phyloP scores from a whole-genome alignment of 2,797 vertebrate genomes.

The Heliangelus exortis region DNA sequence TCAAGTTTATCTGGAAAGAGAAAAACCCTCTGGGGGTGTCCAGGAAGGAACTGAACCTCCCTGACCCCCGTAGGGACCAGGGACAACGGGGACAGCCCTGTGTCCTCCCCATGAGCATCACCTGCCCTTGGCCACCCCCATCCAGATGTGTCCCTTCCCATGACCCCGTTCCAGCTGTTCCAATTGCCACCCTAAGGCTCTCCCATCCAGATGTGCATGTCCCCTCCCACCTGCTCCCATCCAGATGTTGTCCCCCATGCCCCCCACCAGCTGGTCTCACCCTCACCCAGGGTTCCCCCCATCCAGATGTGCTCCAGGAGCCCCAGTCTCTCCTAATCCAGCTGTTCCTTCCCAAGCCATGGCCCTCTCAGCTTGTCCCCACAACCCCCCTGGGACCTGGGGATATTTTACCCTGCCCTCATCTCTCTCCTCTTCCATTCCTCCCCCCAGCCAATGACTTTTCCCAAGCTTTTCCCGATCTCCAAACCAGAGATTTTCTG shows the following conservation, averaged over 20 bases:
- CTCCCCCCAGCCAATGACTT: background rate
- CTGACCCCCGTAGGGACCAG: rapidly evolving
- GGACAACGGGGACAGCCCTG: background rate
- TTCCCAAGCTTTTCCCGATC: background rate
- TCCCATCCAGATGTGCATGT: background rate
- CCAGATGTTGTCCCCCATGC: rapidly evolving
- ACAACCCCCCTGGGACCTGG: background rate
- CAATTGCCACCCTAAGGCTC: too few relatives aligned
- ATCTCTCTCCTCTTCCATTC: background rate
- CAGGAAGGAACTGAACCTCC: rapidly evolving
- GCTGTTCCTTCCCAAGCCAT: background rate
- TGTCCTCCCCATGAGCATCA: background rate
- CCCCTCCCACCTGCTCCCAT: background rate
- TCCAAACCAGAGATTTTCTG: background rate
- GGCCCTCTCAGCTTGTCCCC: background rate
- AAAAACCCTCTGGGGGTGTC: background rate
- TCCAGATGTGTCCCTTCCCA: background rate
- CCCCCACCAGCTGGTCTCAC: background rate
- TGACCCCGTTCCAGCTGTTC: background rate
- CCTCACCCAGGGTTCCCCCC: background rate
- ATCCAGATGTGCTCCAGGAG: background rate
- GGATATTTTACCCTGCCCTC: background rate
- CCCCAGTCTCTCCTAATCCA: background rate
- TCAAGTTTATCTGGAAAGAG: background rate
- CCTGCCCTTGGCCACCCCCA: rapidly evolving